A percentile compares a stretch with the other conserved stretches of the same genome.
Conservation (phyloP, 2,797 vertebrate species). For the Eulemur mongoz region DNA sequence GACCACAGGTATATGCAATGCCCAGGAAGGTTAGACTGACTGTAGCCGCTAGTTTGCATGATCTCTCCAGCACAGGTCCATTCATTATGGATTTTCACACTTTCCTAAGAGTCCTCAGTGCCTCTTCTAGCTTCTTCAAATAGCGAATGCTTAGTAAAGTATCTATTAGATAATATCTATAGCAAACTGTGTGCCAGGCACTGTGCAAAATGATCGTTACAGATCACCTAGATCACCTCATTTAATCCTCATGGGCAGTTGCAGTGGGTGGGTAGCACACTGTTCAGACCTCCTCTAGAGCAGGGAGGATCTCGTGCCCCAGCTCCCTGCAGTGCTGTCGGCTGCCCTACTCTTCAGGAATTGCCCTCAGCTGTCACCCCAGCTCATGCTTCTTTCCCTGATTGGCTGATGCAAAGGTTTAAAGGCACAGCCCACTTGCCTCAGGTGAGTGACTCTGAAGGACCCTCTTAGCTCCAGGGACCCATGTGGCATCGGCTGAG, state of each 20-base stretch:
- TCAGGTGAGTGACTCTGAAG: neutral
- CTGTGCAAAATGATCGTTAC: neutral
- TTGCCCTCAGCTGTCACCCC: neutral
- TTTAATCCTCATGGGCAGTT: neutral
- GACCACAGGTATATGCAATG: too few species aligned
- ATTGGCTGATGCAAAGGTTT: neutral
- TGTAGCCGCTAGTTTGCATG: too few species aligned
- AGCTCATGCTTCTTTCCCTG: neutral
- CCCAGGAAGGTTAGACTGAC: neutral
- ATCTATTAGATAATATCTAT: neutral
- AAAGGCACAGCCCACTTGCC: neutral
- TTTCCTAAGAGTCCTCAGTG: neutral
- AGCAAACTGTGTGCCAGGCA: neutral
- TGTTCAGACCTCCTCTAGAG: neutral
- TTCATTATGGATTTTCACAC: neutral
- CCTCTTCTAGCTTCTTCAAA: neutral
- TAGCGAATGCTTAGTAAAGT: neutral
- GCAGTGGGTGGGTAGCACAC: fast-evolving
- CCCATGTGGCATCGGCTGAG: neutral
- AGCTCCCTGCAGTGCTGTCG: neutral
- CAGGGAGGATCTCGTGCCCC: neutral
- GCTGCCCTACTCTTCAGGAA: neutral
- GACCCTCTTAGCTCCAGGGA: neutral
- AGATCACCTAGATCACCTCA: neutral
- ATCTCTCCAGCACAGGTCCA: neutral